Conservation (phyloP, 2,113 vertebrate species). For the Lepus americanus region DNA sequence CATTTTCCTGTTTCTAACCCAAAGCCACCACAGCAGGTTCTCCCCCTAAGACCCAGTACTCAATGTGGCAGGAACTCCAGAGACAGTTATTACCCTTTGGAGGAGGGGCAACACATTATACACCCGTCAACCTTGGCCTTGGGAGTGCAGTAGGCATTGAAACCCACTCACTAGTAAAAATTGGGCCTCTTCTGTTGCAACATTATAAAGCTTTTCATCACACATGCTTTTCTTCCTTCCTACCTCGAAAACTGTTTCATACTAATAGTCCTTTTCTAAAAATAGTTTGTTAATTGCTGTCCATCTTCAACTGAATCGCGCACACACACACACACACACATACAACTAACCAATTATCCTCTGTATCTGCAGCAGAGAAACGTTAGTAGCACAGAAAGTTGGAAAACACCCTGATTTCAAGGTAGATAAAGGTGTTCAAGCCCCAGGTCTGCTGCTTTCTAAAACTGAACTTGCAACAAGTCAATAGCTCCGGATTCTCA, state of each 20-base stretch:
- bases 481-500: not conserved
- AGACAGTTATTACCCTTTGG: not conserved
- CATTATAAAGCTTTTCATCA: not conserved
- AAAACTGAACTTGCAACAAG: slow-evolving; percentile 38
- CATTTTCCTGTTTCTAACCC: not conserved
- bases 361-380: not conserved
- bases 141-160: not conserved
- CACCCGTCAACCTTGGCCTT: not conserved
- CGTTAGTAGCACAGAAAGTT: not conserved
- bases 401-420: slow-evolving; percentile 27
- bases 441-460: not conserved
- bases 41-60: not conserved
- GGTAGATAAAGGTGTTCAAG: not conserved
- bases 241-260: slow-evolving; percentile 13
- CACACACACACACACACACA: not conserved
- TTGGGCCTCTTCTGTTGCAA: not conserved
- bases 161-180: not conserved
- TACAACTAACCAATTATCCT: not conserved
- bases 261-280: not conserved
- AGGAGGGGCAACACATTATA: not conserved
- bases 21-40: not conserved
- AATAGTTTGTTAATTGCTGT: not conserved
- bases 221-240: not conserved
- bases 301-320: not conserved
- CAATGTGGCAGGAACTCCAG: not conserved